These are phyloP conservation scores for Icerya purchasi DNA, from an alignment of 2,888 invertebrate genomes.

Conservation along the genomic window DNA sequence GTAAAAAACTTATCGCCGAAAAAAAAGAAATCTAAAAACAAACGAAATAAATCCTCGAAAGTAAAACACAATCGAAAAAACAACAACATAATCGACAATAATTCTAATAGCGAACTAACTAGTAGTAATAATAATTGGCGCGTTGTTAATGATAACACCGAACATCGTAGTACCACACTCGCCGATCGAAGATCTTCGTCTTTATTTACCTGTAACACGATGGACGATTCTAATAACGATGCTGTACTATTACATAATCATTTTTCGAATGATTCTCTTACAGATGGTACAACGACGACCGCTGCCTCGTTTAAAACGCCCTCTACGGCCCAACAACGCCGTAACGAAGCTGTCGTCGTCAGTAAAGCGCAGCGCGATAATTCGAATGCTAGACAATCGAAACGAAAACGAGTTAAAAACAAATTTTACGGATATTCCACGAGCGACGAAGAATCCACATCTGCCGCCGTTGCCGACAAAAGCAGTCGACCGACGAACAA, in stretches of 20 bases:
- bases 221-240: background rate
- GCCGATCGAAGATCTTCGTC: no score
- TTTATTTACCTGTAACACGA: background rate
- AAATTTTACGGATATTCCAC: conserved; percentile 74
- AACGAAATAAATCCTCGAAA: background rate
- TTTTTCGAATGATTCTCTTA: background rate
- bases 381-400: conserved; percentile 39
- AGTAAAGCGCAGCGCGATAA: background rate
- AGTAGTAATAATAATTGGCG: background rate
- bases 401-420: conserved; percentile 58
- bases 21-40: background rate
- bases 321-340: background rate
- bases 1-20: no score
- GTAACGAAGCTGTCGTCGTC: conserved; percentile 28
- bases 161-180: background rate
- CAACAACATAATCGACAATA: background rate
- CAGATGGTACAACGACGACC: background rate
- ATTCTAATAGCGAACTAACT: background rate
- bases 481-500: background rate
- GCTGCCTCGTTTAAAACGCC: background rate
- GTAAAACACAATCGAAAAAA: background rate
- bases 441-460: conserved; percentile 53
- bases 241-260: background rate
- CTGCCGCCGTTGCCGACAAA: background rate
- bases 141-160: background rate